Evolutionary conservation across 2,113 vertebrate species (phyloP).

Genomic region (Prolemur simus): DNA sequence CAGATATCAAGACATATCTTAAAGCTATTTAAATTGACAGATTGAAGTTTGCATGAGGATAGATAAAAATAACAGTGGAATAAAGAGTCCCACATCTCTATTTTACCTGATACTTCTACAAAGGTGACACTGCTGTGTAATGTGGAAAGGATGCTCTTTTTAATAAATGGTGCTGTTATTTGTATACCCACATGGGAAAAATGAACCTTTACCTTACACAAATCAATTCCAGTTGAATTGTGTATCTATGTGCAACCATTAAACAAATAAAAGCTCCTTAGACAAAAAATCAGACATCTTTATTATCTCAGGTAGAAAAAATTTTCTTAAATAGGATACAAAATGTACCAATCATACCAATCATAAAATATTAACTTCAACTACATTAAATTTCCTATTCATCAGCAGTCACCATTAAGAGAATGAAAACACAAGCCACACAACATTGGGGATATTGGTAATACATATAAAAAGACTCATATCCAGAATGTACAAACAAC

Average conservation of each 20-base stretch:
- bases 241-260: background rate
- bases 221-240: background rate
- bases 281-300: background rate
- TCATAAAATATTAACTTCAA: background rate
- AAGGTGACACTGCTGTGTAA: background rate
- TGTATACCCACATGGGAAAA: background rate
- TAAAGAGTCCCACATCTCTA: background rate
- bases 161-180: background rate
- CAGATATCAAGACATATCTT: background rate
- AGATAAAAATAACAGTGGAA: background rate
- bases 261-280: background rate
- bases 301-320: background rate
- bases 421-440: background rate
- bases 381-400: background rate
- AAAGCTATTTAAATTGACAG: background rate
- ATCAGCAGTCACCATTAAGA: background rate
- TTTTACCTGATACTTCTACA: background rate
- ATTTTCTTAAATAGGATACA: background rate
- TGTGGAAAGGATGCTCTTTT: background rate
- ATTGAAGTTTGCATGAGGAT: background rate
- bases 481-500: background rate
- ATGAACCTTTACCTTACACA: background rate
- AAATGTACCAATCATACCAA: background rate
- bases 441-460: background rate
- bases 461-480: background rate